These are phyloP conservation scores for Bettongia penicillata DNA, from an alignment of 2,113 vertebrate genomes.

Conservation along the genomic window DNA sequence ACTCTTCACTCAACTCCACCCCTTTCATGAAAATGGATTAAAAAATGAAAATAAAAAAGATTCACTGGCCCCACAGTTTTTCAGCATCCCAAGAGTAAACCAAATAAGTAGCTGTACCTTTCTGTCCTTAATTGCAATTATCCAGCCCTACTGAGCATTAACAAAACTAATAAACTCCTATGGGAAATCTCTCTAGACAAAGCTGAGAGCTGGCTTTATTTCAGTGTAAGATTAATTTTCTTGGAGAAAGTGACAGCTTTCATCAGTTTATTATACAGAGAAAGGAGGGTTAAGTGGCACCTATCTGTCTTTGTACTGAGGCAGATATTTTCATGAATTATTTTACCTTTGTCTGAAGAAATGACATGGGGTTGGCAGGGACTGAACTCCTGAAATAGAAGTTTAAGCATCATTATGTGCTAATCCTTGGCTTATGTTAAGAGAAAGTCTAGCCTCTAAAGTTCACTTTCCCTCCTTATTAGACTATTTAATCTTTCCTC, in stretches of 20 bases:
- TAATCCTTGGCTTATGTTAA: not conserved
- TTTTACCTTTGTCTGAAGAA: slow-evolving; percentile 25
- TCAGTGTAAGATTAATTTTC: not conserved
- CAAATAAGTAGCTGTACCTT: not conserved
- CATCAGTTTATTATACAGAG: not conserved
- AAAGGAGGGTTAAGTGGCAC: slow-evolving; percentile 1
- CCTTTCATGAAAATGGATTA: not conserved
- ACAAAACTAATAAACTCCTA: not conserved
- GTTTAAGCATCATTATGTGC: not conserved
- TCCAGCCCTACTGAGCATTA: not conserved
- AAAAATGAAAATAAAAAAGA: not conserved
- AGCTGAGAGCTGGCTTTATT: not conserved
- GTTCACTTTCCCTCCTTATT: not conserved
- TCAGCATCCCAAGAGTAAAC: not conserved
- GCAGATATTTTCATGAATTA: not conserved
- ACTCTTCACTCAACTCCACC: too few species aligned
- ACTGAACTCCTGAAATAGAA: not conserved
- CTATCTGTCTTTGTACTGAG: not conserved
- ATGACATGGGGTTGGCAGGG: not conserved
- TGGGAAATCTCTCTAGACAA: not conserved
- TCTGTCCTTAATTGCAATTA: slow-evolving; percentile 5
- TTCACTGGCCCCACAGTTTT: not conserved
- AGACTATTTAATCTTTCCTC: not conserved
- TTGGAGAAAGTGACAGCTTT: slow-evolving; percentile 31
- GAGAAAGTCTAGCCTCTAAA: not conserved